phyloP scores from a whole-genome alignment of 2,797 vertebrate genomes.

The Platalea minor region DNA sequence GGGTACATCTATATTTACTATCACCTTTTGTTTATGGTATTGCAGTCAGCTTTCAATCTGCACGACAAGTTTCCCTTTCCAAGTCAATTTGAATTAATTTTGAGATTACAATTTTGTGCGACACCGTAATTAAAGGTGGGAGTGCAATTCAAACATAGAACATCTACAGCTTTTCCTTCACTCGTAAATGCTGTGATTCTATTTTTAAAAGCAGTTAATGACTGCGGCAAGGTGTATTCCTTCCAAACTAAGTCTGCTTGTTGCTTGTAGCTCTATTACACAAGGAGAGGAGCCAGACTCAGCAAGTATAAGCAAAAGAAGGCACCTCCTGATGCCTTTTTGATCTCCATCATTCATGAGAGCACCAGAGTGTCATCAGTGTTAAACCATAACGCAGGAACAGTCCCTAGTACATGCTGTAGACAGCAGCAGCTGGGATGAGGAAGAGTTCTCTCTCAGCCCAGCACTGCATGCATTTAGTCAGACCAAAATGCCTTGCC shows the following conservation, averaged over 20 bases:
- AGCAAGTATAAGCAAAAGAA: neutral
- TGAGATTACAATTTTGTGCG: constrained; percentile 7
- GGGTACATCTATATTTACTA: neutral
- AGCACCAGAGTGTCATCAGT: neutral
- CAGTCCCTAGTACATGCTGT: neutral
- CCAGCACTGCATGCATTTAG: neutral
- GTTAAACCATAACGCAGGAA: neutral
- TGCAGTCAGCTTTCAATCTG: constrained; percentile 21
- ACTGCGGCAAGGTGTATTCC: neutral
- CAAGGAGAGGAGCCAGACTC: neutral
- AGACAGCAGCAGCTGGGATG: neutral
- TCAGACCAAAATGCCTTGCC: neutral
- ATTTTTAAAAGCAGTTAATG: constrained; percentile 35
- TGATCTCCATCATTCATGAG: neutral
- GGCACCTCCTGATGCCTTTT: neutral
- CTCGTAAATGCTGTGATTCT: neutral
- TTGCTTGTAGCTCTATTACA: neutral
- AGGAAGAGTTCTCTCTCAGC: neutral
- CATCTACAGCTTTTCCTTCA: constrained; percentile 12
- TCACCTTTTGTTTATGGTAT: neutral
- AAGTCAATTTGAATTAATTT: constrained; percentile 44
- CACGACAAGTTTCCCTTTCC: constrained; percentile 3
- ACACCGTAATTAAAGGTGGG: neutral
- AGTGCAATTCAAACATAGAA: constrained; percentile 27
- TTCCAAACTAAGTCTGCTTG: neutral